phyloP scores from a whole-genome alignment of 2,888 invertebrate genomes.

The Oithona nana region DNA sequence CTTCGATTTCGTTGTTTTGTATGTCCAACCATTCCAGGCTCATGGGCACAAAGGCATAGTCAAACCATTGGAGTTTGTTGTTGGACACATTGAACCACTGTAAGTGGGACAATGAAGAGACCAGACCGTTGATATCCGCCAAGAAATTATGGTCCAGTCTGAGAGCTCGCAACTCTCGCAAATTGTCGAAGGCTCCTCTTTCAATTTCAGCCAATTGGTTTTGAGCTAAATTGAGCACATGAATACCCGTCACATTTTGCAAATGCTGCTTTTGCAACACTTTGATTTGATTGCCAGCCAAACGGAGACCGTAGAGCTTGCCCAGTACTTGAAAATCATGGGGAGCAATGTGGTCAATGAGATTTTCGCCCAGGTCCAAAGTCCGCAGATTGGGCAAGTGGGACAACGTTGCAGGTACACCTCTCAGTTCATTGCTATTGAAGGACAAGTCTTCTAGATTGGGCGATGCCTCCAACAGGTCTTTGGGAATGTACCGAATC shows the following conservation, averaged over 20 bases:
- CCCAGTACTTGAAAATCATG: slow-evolving; percentile 64
- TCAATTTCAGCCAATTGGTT: slow-evolving; percentile 60
- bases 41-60: slow-evolving; percentile 53
- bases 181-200: slow-evolving; percentile 54
- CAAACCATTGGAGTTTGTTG: slow-evolving; percentile 41
- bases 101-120: slow-evolving; percentile 41
- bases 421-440: slow-evolving; percentile 55
- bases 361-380: slow-evolving; percentile 66
- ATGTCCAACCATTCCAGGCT: slow-evolving; percentile 61
- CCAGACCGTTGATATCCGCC: slow-evolving; percentile 55
- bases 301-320: slow-evolving; percentile 64
- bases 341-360: slow-evolving; percentile 39
- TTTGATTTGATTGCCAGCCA: slow-evolving; percentile 70
- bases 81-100: slow-evolving; percentile 35
- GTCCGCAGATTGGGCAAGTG: slow-evolving; percentile 56
- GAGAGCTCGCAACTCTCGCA: slow-evolving; percentile 55
- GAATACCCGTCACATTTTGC: slow-evolving; percentile 42
- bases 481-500: slow-evolving; percentile 49
- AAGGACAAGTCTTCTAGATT: slow-evolving; percentile 60
- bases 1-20: slow-evolving; percentile 58
- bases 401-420: slow-evolving; percentile 54
- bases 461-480: slow-evolving; percentile 59
- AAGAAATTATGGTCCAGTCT: slow-evolving; percentile 61
- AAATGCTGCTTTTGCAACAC: slow-evolving; percentile 50
- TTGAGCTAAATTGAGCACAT: slow-evolving; percentile 56